Base-by-base conservation (phyloP, 2,888 invertebrate genomes). In the Phengaris alcon region DNA sequence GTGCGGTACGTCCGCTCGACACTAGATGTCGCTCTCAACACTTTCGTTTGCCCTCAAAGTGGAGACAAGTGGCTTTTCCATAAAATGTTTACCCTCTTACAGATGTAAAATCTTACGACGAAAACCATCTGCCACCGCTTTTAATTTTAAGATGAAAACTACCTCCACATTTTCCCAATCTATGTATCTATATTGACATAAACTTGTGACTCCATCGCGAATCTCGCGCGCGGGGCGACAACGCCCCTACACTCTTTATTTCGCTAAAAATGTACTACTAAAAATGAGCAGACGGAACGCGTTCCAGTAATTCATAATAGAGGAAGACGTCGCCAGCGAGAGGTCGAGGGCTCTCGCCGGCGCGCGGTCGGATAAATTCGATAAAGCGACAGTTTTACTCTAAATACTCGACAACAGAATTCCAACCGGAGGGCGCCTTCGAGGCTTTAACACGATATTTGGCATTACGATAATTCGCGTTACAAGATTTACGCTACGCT, bases 401-500 rank as follows among this genome's bases (percentile, higher is more conserved):
- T 13, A 44, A 69, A 5, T 13, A n/a, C 44, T 48, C 69, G 48
- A 72, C 22, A 15, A 15, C 13, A 52, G 6, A 68, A 72, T 52
- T 72, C 54, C 15, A 70, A 70, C 22, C 52, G 6, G 22, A 70
- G 35, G 22, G 13, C 51, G 51, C 72, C 72, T 72, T 72, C 13
- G 51, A 72, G 72, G 72, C 72, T 82, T 82, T 80, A 84, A 82
- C 82, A 85, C 84, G 82, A 86, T 87, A 88, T 88, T 87, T 88
- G 88, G 88, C 88, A 81, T 80, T 78, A 74, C 78, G 55, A 78
- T 75, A 79, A 77, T 77, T 75, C 77, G 76, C 73, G 77, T 76
- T 78, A 54, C 51, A 35, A 54, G 9, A 72, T 72, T 51, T 22
- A 70, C 81, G 48, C 70, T 70, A 15, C 64, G 64, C 22, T 15